Evolutionary conservation across 2,113 vertebrate genomes (phyloP), one percentile per base, ranked within the genome.

Genomic region (Lutjanus erythropterus): DNA sequence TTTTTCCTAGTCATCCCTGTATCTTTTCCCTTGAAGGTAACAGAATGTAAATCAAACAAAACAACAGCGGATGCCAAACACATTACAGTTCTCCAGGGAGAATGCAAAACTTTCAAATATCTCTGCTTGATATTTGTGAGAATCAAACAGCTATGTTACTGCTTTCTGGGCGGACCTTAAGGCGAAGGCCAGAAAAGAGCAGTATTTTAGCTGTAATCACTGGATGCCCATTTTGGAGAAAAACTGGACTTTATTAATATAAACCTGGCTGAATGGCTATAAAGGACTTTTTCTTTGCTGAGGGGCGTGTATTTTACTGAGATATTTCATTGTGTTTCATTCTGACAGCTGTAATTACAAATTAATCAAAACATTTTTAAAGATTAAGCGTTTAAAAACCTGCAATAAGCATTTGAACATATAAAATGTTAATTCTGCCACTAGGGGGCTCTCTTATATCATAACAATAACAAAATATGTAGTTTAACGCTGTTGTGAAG

Each of bases 11-110:
- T 46, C 25, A 53, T 66, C 44, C 25, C 29, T 2, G 1, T 44
- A 66, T 68, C 15, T 41, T 66, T 50, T 61, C 29, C 44, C 72
- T 72, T 41, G 6, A 29, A 60, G 50, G 44, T 33, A 77, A 46
- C 42, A 56, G 4, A 64, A 56, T 58, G 29, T 67, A 67, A 66
- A 76, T 60, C 44, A 76, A 73, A 68, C 33, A 49, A 21, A 72
- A 61, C 46, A 67, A 31, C 0, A 55, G 29, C 67, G 37, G 37
- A 53, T 61, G 56, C 37, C 21, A 71, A 46, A 33, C 19, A 60
- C 9, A 49, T 42, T 60, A 71, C 14, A 15, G 23, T 60, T 71
- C 29, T 35, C 6, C 15, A 15, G 27, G 31, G 46, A 71, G 29
- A 42, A 39, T 23, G 39, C n/a, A 66, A 41, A 61, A 70, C 27